Base-by-base conservation (phyloP, 2,888 invertebrate species). In the Psococerastis gibbosa region DNA sequence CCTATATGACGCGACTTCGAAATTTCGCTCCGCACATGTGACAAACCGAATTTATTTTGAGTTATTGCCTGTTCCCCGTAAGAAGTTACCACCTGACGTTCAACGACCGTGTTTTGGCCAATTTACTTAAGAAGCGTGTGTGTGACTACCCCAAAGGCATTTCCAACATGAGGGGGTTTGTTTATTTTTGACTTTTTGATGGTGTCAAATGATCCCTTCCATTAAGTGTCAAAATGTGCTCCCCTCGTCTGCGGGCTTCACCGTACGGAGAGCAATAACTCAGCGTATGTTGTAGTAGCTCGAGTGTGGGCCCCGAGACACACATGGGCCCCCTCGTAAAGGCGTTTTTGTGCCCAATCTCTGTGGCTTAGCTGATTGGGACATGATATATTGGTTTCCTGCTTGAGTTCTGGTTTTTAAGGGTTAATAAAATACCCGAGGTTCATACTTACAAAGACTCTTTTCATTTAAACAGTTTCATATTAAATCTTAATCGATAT, bases 121-220 rank as follows among this genome's bases (percentile, higher is more conserved):
- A 18, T 38, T 38, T 38, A 18, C 20, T 38, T 38, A 38, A n/a
- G 20, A 16, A 9, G 3, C 17, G 8, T 18, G 38, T n/a, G 20
- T 38, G 27, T 27, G 27, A 11, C 18, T 20, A 18, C 16, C 38
- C 38, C 38, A 18, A 38, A 20, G 6, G 38, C 20, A 34, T 13
- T 16, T 16, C 9, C 6, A 34, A 34, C 9, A 38, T 13, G 20
- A 38, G 16, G 17, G 6, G 9, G 38, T 38, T 38, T 38, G 38
- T 38, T 38, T 38, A 38, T 38, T 38, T 38, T 38, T 38, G 20
- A 38, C 38, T 38, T 38, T 38, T 38, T 38, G 38, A 38, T 38
- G 38, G 38, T 38, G 38, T 38, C 38, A 38, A 38, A 38, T 38
- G 38, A 38, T 38, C 22, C 38, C 5, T 38, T 38, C 38, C 38